Percentiles rank a stretch among this genome's conserved stretches.
Evolutionary conservation across 2,113 vertebrate species (phyloP).

Genomic region (Gopherus evgoodei): DNA sequence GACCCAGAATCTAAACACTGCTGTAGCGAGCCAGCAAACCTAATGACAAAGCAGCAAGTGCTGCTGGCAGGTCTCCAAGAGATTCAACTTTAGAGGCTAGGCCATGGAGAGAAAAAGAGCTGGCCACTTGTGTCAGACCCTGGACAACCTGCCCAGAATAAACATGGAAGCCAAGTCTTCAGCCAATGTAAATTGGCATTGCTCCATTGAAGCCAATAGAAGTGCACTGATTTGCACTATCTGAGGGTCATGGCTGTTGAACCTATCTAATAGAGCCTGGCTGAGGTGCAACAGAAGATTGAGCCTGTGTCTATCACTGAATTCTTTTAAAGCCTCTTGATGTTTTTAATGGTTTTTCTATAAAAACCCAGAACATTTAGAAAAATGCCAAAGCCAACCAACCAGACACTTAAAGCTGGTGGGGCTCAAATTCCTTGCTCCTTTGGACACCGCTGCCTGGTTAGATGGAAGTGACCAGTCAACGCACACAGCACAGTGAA

Average conservation of each 20-base stretch:
- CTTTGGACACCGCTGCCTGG: neutral
- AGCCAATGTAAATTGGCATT: neutral
- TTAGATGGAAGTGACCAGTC: neutral
- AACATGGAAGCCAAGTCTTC: neutral
- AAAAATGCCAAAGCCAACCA: neutral
- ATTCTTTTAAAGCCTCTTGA: neutral
- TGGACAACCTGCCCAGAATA: neutral
- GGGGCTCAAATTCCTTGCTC: neutral
- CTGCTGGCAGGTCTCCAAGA: neutral
- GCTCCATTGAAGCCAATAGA: neutral
- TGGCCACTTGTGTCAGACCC: neutral
- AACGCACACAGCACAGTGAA: neutral
- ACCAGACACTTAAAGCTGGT: accelerated
- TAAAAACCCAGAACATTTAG: neutral
- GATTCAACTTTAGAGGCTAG: neutral
- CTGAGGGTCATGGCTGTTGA: neutral
- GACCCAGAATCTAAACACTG: neutral
- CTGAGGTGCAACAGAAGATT: neutral
- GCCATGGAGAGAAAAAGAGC: neutral
- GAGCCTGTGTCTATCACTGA: neutral
- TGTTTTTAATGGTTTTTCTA: neutral
- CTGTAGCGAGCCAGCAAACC: neutral
- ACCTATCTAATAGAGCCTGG: neutral
- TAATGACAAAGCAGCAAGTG: accelerated
- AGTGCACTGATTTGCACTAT: neutral